A percentile compares a stretch with the other conserved stretches of the same genome.
These are phyloP conservation scores for Heteromormyrus szaboi DNA, from an alignment of 2,797 vertebrate genomes.

Conservation along the genomic window DNA sequence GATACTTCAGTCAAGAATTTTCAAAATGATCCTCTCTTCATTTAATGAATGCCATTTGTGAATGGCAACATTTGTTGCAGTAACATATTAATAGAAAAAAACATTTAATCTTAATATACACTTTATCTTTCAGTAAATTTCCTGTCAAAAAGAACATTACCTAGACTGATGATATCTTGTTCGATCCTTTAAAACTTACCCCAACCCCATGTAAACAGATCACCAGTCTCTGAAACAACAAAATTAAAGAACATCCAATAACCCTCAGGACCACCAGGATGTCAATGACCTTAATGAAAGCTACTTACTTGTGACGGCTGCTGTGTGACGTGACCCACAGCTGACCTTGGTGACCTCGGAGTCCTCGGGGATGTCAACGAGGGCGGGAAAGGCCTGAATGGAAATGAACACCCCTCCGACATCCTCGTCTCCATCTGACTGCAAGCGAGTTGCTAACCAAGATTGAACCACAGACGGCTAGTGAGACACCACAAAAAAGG, in stretches of 20 bases:
- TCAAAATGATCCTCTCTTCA: background rate
- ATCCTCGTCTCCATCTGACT: constrained; percentile 22
- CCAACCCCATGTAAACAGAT: constrained; percentile 96
- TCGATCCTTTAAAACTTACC: constrained; percentile 63
- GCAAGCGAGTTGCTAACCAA: constrained; percentile 20
- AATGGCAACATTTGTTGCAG: background rate
- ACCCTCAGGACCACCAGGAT: background rate
- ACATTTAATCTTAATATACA: background rate
- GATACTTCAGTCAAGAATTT: background rate
- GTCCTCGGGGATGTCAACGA: constrained; percentile 72
- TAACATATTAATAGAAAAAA: background rate
- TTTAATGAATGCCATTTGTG: background rate
- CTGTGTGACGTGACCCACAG: constrained; percentile 90
- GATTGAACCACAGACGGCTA: background rate
- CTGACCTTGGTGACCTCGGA: constrained; percentile 63
- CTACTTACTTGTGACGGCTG: constrained; percentile 70
- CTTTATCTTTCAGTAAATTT: background rate
- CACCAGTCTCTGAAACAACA: constrained; percentile 64
- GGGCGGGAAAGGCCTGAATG: constrained; percentile 83
- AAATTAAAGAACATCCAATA: background rate
- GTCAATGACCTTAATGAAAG: background rate
- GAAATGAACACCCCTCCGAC: constrained; percentile 66
- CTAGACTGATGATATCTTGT: background rate
- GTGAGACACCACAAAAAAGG: constrained; percentile 16
- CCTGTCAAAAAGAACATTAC: background rate